Conservation (phyloP, 2,113 vertebrate genomes). For the Aplodontia rufa region DNA sequence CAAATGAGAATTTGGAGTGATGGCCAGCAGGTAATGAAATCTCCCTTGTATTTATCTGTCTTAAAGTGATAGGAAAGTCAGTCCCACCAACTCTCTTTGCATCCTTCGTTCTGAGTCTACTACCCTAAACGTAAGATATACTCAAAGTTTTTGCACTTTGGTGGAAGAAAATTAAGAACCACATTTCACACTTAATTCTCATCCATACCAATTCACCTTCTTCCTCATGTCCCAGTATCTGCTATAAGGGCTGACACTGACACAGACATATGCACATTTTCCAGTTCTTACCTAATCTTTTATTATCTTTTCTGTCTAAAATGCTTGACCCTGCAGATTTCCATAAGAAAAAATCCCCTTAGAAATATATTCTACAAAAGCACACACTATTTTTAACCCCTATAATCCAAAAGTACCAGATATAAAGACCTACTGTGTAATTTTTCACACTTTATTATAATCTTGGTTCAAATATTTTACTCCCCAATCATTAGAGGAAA, state of each 20-base stretch:
- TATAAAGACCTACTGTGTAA: neutral
- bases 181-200: neutral
- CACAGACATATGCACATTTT: neutral
- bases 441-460: neutral
- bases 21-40: neutral
- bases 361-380: neutral
- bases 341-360: neutral
- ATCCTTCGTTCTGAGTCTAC: neutral
- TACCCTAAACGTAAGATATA: neutral
- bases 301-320: neutral
- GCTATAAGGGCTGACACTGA: neutral
- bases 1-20: neutral
- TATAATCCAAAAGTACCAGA: neutral
- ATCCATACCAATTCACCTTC: neutral
- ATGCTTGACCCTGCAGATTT: neutral
- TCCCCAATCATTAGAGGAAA: too few relatives aligned
- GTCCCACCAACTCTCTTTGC: neutral
- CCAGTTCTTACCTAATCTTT: neutral
- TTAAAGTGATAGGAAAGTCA: neutral
- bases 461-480: neutral
- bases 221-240: neutral
- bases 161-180: neutral
- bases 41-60: neutral
- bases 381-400: neutral
- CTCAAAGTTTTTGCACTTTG: neutral